Evolutionary conservation across 2,888 invertebrate species (phyloP).

Genomic region (Tiphia femorata): DNA sequence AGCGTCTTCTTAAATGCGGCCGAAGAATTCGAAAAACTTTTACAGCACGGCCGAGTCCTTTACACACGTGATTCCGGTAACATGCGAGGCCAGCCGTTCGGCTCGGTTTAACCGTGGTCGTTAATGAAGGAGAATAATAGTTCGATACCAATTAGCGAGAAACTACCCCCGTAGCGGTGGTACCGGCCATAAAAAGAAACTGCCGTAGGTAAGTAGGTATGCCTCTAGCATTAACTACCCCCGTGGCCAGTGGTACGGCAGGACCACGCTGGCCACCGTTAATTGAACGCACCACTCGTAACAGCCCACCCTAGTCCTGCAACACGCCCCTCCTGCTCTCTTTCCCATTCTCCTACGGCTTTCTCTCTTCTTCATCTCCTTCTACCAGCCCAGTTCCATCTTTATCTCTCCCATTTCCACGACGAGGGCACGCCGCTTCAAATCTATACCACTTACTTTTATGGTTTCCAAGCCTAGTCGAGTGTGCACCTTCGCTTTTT

Average conservation of each 20-base stretch:
- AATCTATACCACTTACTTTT: slow-evolving; percentile 69
- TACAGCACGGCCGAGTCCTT: no score
- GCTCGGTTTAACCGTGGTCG: slow-evolving; percentile 45
- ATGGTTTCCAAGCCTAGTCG: slow-evolving; percentile 62
- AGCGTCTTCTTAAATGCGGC: no score
- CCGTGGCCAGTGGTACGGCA: slow-evolving; percentile 49
- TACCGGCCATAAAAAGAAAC: slow-evolving; percentile 67
- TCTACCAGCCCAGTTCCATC: slow-evolving; percentile 4
- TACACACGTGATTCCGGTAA: no score
- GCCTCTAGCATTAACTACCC: slow-evolving; percentile 66
- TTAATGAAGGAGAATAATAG: slow-evolving; percentile 67
- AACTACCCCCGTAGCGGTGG: slow-evolving; percentile 54
- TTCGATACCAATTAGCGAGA: slow-evolving; percentile 69
- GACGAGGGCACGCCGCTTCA: slow-evolving; percentile 46
- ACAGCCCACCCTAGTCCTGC: slow-evolving; percentile 46
- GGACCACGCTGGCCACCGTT: slow-evolving; percentile 62
- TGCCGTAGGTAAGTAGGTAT: slow-evolving; percentile 66
- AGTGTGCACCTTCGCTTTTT: slow-evolving; percentile 50
- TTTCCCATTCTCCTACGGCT: neutral
- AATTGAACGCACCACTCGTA: slow-evolving; percentile 69
- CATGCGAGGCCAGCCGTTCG: slow-evolving; percentile 30
- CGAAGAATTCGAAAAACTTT: no score
- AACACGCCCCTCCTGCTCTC: slow-evolving; percentile 25
- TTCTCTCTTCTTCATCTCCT: slow-evolving; percentile 10
- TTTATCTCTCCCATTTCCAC: slow-evolving; percentile 5